Percentiles rank a stretch among this genome's conserved stretches.
Evolutionary conservation across 2,888 invertebrate species (phyloP).

Genomic region (Oscheius sp.): DNA sequence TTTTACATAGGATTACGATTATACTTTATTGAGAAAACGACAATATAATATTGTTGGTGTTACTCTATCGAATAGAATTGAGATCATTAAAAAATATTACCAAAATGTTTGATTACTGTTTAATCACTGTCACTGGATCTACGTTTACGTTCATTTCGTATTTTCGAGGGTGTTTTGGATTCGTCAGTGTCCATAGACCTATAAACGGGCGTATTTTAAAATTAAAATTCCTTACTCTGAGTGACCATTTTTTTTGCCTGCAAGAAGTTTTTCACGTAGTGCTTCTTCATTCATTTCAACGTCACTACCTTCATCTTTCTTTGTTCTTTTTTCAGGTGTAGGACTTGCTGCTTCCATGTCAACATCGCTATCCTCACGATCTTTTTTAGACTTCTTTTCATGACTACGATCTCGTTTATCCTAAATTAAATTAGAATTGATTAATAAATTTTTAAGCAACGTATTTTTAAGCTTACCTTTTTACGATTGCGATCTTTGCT

Average conservation of each 20-base stretch:
- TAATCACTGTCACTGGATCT: constrained; percentile 29
- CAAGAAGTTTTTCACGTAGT: constrained; percentile 54
- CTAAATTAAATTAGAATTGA: background rate
- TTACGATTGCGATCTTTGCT: constrained; percentile 27
- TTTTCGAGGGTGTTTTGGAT: constrained; percentile 9
- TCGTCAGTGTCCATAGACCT: background rate
- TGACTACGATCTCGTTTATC: constrained; percentile 8
- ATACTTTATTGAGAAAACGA: background rate
- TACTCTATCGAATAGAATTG: background rate
- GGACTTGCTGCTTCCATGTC: constrained; percentile 26
- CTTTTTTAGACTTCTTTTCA: background rate
- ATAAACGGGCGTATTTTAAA: background rate
- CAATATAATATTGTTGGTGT: background rate
- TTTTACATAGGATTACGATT: background rate
- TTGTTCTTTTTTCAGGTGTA: constrained; percentile 28
- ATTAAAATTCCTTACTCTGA: background rate
- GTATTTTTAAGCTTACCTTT: no score
- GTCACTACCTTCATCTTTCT: background rate
- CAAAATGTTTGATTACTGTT: background rate
- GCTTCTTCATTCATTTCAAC: constrained; percentile 28
- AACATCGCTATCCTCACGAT: background rate
- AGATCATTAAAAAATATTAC: constrained; percentile 14
- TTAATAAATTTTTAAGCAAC: background rate
- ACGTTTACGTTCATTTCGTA: constrained; percentile 28
- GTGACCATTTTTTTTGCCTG: constrained; percentile 30